These are phyloP conservation scores for Laodelphax striatellus DNA, from an alignment of 1,140 invertebrate genomes.

Conservation along the genomic window DNA sequence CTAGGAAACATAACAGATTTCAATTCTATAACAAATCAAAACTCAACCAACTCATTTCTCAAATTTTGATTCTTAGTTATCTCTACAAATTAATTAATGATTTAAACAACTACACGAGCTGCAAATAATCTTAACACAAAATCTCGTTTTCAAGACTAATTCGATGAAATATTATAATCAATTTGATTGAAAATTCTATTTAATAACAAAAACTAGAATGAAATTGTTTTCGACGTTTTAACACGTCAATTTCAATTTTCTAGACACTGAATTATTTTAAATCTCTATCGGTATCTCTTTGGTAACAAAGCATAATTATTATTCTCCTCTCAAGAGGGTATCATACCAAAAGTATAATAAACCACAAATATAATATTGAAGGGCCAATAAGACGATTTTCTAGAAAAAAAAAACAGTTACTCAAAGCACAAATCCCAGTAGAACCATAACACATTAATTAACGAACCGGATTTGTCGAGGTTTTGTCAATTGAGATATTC, in stretches of 20 bases:
- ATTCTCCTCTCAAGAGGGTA: slow-evolving; percentile 5
- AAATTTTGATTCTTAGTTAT: background rate
- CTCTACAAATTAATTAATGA: background rate
- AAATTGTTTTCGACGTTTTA: background rate
- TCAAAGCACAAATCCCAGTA: background rate
- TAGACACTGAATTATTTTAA: background rate
- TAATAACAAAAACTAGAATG: background rate
- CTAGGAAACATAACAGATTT: slow-evolving; percentile 3
- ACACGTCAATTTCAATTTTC: background rate
- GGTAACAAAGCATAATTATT: slow-evolving; percentile 12
- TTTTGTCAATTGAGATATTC: slow-evolving; percentile 14
- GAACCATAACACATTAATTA: background rate
- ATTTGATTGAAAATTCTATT: background rate
- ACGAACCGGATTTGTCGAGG: background rate
- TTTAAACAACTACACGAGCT: background rate
- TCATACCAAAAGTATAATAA: slow-evolving; percentile 5
- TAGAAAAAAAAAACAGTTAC: background rate
- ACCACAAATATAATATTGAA: background rate
- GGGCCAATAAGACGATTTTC: background rate
- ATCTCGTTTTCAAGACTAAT: background rate
- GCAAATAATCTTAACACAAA: background rate
- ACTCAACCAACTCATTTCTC: background rate
- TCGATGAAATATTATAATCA: background rate
- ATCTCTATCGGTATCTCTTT: slow-evolving; percentile 8
- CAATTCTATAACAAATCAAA: background rate